Percentiles rank a stretch among this genome's conserved stretches.
Conservation (phyloP, 1,140 invertebrate species). For the Lordiphosa clarofinis region DNA sequence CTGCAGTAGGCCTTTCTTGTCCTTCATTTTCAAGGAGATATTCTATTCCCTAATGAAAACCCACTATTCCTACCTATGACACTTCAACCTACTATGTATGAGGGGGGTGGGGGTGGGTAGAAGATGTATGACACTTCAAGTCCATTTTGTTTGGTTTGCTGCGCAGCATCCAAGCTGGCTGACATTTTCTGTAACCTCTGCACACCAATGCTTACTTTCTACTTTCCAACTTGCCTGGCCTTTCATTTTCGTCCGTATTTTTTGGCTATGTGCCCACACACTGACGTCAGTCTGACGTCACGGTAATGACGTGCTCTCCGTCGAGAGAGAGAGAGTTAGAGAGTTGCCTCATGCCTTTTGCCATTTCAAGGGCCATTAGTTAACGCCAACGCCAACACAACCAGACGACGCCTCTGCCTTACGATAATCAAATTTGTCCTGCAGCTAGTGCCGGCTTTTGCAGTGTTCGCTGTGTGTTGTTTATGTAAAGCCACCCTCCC, state of each 20-base stretch:
- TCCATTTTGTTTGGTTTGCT: slow-evolving; percentile 1
- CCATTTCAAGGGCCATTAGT: slow-evolving; percentile 63
- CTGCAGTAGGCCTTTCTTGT: no score
- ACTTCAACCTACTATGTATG: background rate
- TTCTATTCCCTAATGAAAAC: slow-evolving; percentile 5
- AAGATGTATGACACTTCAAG: slow-evolving; percentile 9
- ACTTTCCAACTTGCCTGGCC: background rate
- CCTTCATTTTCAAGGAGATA: no score
- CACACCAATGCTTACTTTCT: slow-evolving; percentile 2
- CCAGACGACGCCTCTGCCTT: slow-evolving; percentile 46
- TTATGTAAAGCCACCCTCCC: slow-evolving; percentile 7
- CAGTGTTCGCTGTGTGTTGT: slow-evolving; percentile 9
- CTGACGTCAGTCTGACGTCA: slow-evolving; percentile 71
- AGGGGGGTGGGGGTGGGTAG: no score
- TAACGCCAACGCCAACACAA: slow-evolving; percentile 24
- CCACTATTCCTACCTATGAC: background rate
- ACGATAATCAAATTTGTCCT: slow-evolving; percentile 68
- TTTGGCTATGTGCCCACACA: slow-evolving; percentile 36
- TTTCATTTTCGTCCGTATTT: background rate
- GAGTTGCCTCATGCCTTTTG: slow-evolving; percentile 49
- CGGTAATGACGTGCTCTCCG: slow-evolving; percentile 59
- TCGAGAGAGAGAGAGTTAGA: slow-evolving; percentile 3
- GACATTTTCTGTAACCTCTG: slow-evolving; percentile 10
- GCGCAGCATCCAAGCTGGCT: slow-evolving; percentile 8
- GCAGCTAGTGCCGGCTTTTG: slow-evolving; percentile 65